phyloP scores from a whole-genome alignment of 2,797 vertebrate species.

The Jordanella pulchra region DNA sequence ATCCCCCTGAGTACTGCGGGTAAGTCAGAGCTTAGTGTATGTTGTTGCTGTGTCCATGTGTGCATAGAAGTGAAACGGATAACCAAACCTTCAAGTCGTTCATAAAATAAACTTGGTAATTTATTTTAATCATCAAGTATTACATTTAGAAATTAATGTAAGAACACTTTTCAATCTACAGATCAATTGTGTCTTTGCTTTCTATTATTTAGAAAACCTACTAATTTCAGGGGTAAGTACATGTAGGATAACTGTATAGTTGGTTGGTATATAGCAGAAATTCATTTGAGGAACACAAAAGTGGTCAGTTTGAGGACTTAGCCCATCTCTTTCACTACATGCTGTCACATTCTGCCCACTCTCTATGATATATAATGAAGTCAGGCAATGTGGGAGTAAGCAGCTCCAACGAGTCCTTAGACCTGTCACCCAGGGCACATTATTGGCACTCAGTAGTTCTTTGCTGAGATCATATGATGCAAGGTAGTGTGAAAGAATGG shows the following conservation, averaged over 20 bases:
- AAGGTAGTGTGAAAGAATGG: background rate
- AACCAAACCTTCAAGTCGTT: conserved; percentile 11
- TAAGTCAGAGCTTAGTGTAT: conserved; percentile 31
- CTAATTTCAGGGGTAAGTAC: conserved; percentile 8
- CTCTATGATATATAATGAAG: conserved; percentile 50
- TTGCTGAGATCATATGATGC: conserved; percentile 5
- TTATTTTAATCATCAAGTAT: conserved; percentile 2
- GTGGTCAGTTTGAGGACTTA: conserved; percentile 51
- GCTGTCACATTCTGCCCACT: conserved; percentile 64
- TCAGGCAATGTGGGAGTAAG: conserved; percentile 52
- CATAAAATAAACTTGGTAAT: conserved; percentile 23
- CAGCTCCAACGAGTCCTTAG: conserved; percentile 47
- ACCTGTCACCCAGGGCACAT: conserved; percentile 51
- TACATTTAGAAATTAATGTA: background rate
- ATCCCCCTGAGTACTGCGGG: conserved; percentile 42
- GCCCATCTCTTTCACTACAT: conserved; percentile 48
- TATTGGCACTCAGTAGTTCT: conserved; percentile 39
- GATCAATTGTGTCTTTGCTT: background rate
- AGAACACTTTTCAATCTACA: background rate
- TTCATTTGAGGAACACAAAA: conserved; percentile 49
- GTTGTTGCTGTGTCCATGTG: background rate
- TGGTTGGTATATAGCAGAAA: conserved; percentile 10
- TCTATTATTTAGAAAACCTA: conserved; percentile 8
- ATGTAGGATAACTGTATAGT: conserved; percentile 34
- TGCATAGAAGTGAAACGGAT: background rate